Evolutionary conservation across 2,797 vertebrate species (phyloP), one percentile per base, ranked within the genome.

Genomic region (Cephalopachus bancanus): DNA sequence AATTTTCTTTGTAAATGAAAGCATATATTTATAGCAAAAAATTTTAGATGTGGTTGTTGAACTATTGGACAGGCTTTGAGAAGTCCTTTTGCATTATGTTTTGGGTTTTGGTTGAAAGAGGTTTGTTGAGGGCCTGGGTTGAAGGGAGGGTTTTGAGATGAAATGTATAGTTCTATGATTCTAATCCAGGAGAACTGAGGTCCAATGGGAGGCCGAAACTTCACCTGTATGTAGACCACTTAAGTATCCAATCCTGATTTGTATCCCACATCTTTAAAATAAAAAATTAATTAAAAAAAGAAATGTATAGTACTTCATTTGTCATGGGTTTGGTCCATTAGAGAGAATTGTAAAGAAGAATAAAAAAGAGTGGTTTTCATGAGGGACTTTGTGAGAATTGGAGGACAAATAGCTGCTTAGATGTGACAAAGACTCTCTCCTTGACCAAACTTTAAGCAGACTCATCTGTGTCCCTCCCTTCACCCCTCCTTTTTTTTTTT

Each of bases 51-150:
- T 89, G 24, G 3, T 2, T 30, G 44, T 16, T 79, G 44, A 92
- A 44, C 30, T 53, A 1, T 15, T 33, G 12, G 17, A 22, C 3
- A 15, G 28, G 3, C 24, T 78, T 44, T 65, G 10, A 85, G n/a
- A 65, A 24, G n/a, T 37, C 9, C 12, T 85, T 72, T 83, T 65
- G 74, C 2, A 19, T 65, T 87, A 30, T 7, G 19, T 10, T 80
- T 96, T 93, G 67, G 7, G 10, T 86, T 71, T 92, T 71, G 53
- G 10, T 76, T 85, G 60, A 72, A 65, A 86, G 62, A 64, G 24
- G 24, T 53, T 57, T 75, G 44, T 12, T 14, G 51, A 93, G 9
- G 11, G 5, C 8, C 84, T 91, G 83, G 26, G 26, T 65, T 84
- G 28, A 65, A 79, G 44, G 26, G 19, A 22, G 14, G 22, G 17